Evolutionary conservation across 2,113 vertebrate genomes (phyloP), one percentile per base, ranked within the genome.

Genomic region (Pseudolaguvia tuberculata): DNA sequence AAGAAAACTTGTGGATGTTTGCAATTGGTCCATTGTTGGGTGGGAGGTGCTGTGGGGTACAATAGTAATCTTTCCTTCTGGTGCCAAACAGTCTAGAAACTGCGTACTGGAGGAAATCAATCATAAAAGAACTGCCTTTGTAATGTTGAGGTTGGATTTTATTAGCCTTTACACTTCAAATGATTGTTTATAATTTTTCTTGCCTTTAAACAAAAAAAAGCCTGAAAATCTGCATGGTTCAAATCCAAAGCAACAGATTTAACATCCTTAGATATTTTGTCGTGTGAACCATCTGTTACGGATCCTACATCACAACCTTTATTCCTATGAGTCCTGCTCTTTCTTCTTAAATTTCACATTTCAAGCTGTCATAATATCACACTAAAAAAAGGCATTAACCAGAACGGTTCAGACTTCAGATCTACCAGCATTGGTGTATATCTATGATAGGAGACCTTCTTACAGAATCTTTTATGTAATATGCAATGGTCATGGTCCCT

Each of bases 201-300:
- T 31, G 39, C 25, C 51, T 62, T 42, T 42, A 6, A 6, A 35
- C n/a, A 5, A 12, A 35, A 11, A 5, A 5, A 14, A 42, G 4
- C 1, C 31, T 42, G 31, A 2, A 21, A 25, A 65, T 65, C 35
- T 65, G 39, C 62, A 47, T 47, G 23, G 62, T 23, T 48, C 23
- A 45, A 63, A 21, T 63, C 35, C 35, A 14, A 25, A 21, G 14
- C 21, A 47, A 17, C 42, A 65, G 62, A 2, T 65, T 65, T 65
- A 50, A 50, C 15, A 50, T 67, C 63, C 23, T 67, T 67, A 50
- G 63, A 50, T 67, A 29, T 50, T 67, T 66, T 23, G 25, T 50
- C 29, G 63, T 67, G 23, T 48, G 23, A 27, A 27, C 42, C 15
- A 29, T 20, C 8, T 50, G 23, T 18, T 66, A 20, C 17, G 21